Base-by-base conservation (phyloP, 2,113 vertebrate genomes). In the Psophia crepitans region DNA sequence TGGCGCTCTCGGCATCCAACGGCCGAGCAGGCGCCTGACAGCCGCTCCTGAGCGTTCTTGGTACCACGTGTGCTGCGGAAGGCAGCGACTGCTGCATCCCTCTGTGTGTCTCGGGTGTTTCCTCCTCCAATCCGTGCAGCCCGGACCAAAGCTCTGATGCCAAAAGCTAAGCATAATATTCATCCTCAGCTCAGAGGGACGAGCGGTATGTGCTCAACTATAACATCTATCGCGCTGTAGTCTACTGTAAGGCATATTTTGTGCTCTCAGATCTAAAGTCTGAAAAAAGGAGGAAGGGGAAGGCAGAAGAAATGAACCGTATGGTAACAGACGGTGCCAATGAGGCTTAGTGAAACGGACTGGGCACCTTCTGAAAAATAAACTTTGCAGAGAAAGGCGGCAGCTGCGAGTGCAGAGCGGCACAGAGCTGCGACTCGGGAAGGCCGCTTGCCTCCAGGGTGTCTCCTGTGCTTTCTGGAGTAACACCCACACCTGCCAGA, bases 221-320 rank as follows among this genome's bases (percentile, higher is more conserved):
- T n/a, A n/a, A n/a, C n/a, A n/a, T n/a, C n/a, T n/a, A n/a, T n/a
- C n/a, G n/a, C n/a, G n/a, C n/a, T n/a, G n/a, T n/a, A n/a, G n/a
- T n/a, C n/a, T n/a, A n/a, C n/a, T 6, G 21, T 7, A n/a, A 41
- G 2, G 5, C 0, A 0, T 33, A 12, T 15, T 69, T 33, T 64
- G 33, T 28, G 32, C 26, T 37, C 49, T 57, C 5, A 14, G 57
- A 24, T 58, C 10, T 12, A 5, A 35, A 35, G 58, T 15, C 32
- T n/a, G 35, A 14, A 35, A 30, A 14, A 15, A 65, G 39, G 48
- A 64, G 37, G n/a, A 46, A 30, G 28, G 20, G 28, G 20, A 66
- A 26, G 30, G 13, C 2, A 21, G 37, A 20, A 33, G n/a, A 23
- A 41, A 3, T 2, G 9, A 14, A 21, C 1, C 3, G 51, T 2